Evolutionary conservation across 2,888 invertebrate genomes (phyloP).

Genomic region (Parelbella ahira): DNA sequence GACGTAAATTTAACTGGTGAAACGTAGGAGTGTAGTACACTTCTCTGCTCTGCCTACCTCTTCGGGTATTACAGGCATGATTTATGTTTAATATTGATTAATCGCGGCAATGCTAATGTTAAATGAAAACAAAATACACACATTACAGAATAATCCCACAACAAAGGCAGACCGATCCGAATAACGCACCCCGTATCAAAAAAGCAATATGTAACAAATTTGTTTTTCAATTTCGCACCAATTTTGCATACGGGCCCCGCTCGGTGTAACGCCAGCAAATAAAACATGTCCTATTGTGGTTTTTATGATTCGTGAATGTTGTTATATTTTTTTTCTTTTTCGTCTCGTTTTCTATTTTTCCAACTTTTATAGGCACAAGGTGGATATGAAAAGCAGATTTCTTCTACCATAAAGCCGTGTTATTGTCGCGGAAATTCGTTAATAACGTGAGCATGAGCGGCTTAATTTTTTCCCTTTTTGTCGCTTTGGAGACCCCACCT

Average conservation of each 20-base stretch:
- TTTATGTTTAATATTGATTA: too few species aligned
- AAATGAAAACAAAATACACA: slow-evolving; percentile 1
- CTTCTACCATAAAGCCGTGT: slow-evolving; percentile 37
- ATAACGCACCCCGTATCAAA: slow-evolving; percentile 48
- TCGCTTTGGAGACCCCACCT: slow-evolving; percentile 27
- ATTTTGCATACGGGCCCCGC: slow-evolving; percentile 74
- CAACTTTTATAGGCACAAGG: slow-evolving; percentile 59
- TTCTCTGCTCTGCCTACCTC: too few species aligned
- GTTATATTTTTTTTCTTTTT: slow-evolving; percentile 41
- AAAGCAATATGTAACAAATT: slow-evolving; percentile 80
- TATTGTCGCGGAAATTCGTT: slow-evolving; percentile 49
- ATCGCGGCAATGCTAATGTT: too few species aligned
- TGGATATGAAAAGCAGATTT: slow-evolving; percentile 65
- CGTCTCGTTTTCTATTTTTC: too few species aligned
- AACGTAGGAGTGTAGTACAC: too few species aligned
- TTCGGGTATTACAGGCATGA: too few species aligned
- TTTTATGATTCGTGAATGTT: slow-evolving; percentile 72
- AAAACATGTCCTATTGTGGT: slow-evolving; percentile 70
- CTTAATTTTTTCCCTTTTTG: slow-evolving; percentile 33
- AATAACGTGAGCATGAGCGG: slow-evolving; percentile 40
- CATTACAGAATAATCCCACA: slow-evolving; percentile 42
- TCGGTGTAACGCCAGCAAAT: slow-evolving; percentile 55
- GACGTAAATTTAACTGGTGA: too few species aligned
- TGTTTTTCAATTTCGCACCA: slow-evolving; percentile 80
- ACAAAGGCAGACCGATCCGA: slow-evolving; percentile 36